Evolutionary conservation across 1,140 invertebrate genomes (phyloP), one percentile per base, ranked within the genome.

Genomic region (Drosophila teissieri): DNA sequence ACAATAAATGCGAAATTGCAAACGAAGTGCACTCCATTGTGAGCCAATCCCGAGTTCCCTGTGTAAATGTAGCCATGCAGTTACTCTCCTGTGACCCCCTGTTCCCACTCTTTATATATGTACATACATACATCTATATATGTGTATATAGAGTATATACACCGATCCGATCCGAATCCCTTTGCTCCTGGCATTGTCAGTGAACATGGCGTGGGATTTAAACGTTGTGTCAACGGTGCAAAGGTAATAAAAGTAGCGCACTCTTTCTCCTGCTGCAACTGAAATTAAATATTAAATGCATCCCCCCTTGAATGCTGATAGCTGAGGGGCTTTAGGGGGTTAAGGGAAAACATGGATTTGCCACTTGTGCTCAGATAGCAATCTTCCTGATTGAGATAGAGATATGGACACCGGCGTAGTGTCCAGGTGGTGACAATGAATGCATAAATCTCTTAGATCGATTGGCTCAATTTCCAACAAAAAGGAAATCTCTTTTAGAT

Each of bases 211-310:
- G 55, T 68, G 81, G 81, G 81, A 85, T 52, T 85, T 85, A 65
- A 78, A 61, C 45, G 45, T 37, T 56, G 80, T 85, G 82, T 85
- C 82, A 85, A 81, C 69, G 82, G 64, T 82, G 78, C 82, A 88
- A 63, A 86, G 82, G 82, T 85, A 85, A 85, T 85, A 85, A 85
- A 85, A 85, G 83, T 67, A 88, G 82, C 64, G 74, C 74, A 78
- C 63, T 53, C 73, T 58, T 55, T 42, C 61, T 24, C 6, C 58
- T 40, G 34, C 57, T 36, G 64, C 44, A 67, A 31, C 73, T 63
- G 68, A 82, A 85, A 85, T 85, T 85, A 85, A 85, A 85, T 85
- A 85, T 85, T 85, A 82, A 86, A 86, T 78, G 82, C 64, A 86
- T 62, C 78, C 81, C 81, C 78, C n/a, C 34, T 53, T 44, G 61